Evolutionary conservation across 2,797 vertebrate genomes (phyloP).

Genomic region (Myripristis jacobus): DNA sequence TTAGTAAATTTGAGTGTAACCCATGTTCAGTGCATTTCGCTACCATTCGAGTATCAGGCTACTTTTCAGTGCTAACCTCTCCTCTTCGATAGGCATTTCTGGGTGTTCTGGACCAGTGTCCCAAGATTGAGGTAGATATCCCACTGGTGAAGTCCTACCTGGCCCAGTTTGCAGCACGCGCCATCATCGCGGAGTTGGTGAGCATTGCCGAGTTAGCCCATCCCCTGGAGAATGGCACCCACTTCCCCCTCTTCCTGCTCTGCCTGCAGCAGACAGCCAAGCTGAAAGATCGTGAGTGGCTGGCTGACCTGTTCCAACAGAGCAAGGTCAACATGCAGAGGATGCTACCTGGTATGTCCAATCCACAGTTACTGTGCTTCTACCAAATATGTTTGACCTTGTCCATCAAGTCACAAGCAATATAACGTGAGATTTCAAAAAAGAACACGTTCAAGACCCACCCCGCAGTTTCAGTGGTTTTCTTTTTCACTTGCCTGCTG

Average conservation of each 20-base stretch:
- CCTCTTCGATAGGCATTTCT: constrained; percentile 87
- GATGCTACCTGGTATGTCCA: constrained; percentile 94
- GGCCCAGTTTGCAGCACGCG: constrained; percentile 96
- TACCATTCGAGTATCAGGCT: not conserved
- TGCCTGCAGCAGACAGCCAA: constrained; percentile 98
- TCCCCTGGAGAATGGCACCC: constrained; percentile 95
- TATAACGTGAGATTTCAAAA: too few species aligned
- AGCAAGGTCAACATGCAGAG: constrained; percentile 99
- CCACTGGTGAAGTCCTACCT: constrained; percentile 98
- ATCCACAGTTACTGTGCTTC: not conserved
- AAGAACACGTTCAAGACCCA: too few species aligned
- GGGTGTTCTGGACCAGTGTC: constrained; percentile 94
- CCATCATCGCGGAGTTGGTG: constrained; percentile 92
- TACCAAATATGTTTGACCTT: not conserved
- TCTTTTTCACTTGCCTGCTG: too few species aligned
- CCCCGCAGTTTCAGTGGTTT: too few species aligned
- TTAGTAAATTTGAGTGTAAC: too few species aligned
- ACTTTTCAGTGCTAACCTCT: not conserved
- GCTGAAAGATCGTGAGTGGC: constrained; percentile 95
- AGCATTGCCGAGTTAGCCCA: constrained; percentile 94
- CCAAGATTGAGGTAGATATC: constrained; percentile 96
- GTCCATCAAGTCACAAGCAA: too few species aligned
- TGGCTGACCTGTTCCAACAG: constrained; percentile 95
- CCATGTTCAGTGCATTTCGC: too few species aligned
- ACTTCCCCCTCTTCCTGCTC: constrained; percentile 98